These are phyloP conservation scores for Pseudolaguvia tuberculata DNA, from an alignment of 2,113 vertebrate genomes.

Conservation along the genomic window DNA sequence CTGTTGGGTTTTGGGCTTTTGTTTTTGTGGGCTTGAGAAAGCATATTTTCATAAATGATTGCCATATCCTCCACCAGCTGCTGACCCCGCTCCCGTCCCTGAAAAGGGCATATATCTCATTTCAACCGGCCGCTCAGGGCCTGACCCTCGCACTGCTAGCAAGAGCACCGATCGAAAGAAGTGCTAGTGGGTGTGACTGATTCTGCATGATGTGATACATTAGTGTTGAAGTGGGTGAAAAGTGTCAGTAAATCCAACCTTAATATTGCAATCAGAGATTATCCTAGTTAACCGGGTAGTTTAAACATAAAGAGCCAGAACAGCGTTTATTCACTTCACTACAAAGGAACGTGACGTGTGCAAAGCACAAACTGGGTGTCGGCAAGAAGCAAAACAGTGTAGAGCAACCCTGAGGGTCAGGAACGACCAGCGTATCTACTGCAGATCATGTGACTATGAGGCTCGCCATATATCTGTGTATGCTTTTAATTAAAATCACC, in stretches of 20 bases:
- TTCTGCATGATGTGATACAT: constrained; percentile 10
- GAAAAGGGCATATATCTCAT: constrained; percentile 88
- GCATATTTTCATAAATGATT: constrained; percentile 99
- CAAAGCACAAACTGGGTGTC: not conserved
- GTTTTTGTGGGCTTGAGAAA: constrained; percentile 96
- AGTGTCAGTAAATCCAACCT: not conserved
- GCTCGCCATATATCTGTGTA: constrained; percentile 29
- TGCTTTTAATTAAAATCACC: constrained; percentile 46
- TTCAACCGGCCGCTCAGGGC: constrained; percentile 73
- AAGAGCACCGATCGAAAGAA: constrained; percentile 57
- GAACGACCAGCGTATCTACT: constrained; percentile 25
- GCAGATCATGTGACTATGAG: constrained; percentile 31
- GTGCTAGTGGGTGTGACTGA: constrained; percentile 4
- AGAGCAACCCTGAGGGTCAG: not conserved
- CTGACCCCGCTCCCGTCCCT: constrained; percentile 91
- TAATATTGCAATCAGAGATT: not conserved
- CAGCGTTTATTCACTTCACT: not conserved
- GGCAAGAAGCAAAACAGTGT: not conserved
- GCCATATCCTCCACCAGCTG: constrained; percentile 99
- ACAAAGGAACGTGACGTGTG: not conserved
- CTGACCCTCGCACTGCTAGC: constrained; percentile 77
- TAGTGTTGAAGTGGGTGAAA: constrained; percentile 5
- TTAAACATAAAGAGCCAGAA: not conserved
- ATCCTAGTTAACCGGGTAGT: constrained; percentile 7
- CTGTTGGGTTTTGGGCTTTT: constrained; percentile 89